Percentiles rank a stretch among this genome's conserved stretches.
Evolutionary conservation across 2,797 vertebrate species (phyloP).

Genomic region (Falco berigora): DNA sequence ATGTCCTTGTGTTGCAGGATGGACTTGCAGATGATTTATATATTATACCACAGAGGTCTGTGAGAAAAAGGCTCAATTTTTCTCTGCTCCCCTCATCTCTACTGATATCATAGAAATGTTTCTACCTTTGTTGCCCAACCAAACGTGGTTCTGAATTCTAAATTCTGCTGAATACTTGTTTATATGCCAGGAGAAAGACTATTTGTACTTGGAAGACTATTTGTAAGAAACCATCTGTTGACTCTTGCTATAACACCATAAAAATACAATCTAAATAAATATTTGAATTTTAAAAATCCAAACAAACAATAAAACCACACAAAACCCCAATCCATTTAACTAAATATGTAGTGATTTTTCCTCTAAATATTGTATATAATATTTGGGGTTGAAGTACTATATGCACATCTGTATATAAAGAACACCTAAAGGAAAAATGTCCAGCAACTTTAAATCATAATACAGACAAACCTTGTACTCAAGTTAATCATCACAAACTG

Average conservation of each 20-base stretch:
- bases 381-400: neutral
- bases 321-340: neutral
- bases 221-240: neutral
- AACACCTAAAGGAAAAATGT: neutral
- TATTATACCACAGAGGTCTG: neutral
- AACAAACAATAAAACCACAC: neutral
- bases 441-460: neutral
- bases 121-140: neutral
- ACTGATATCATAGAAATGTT: neutral
- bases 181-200: neutral
- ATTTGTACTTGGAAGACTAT: neutral
- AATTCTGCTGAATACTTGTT: neutral
- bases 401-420: neutral
- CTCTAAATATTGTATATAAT: neutral
- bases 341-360: neutral
- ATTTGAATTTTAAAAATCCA: neutral
- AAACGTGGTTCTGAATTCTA: neutral
- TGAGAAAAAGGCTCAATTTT: neutral
- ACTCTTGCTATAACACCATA: neutral
- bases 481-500: slow-evolving; percentile 11
- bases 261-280: neutral
- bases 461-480: neutral
- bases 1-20: neutral
- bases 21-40: neutral
- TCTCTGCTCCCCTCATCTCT: neutral